Percentiles rank a stretch among this genome's conserved stretches.
phyloP scores from a whole-genome alignment of 2,113 vertebrate genomes.

The Scalopus aquaticus region DNA sequence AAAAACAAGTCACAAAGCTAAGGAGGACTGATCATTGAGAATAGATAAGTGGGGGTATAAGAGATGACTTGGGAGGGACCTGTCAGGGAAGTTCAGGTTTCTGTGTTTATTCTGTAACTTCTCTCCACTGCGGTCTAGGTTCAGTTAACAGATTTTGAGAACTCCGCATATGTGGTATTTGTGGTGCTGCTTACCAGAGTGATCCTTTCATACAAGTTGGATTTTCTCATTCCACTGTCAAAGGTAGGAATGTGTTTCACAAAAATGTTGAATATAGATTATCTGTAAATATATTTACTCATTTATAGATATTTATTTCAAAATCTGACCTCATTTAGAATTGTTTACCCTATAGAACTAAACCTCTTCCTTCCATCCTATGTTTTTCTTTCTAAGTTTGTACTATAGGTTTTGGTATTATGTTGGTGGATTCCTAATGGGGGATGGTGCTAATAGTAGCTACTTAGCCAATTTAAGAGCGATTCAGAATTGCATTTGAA shows the following conservation, averaged over 20 bases:
- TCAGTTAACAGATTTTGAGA: conserved; percentile 98
- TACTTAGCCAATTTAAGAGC: not conserved
- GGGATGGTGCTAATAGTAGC: not conserved
- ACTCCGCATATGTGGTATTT: conserved; percentile 97
- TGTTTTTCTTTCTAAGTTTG: not conserved
- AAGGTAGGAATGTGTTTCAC: conserved; percentile 87
- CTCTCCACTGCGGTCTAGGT: conserved; percentile 85
- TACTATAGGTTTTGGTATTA: not conserved
- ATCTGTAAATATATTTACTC: not conserved
- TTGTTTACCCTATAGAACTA: not conserved
- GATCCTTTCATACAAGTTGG: conserved; percentile 97
- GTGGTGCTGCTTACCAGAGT: conserved; percentile 97
- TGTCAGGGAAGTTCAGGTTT: not conserved
- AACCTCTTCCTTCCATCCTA: not conserved
- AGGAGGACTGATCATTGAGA: not conserved
- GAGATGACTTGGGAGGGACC: not conserved
- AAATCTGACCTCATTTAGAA: not conserved
- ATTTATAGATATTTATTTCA: not conserved
- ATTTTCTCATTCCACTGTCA: conserved; percentile 98
- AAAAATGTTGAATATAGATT: rapidly evolving
- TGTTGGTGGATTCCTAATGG: not conserved
- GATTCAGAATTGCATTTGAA: not conserved
- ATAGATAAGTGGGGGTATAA: not conserved
- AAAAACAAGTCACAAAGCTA: not conserved
- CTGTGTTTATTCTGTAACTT: not conserved